Evolutionary conservation across 2,888 invertebrate genomes (phyloP).

Genomic region (Gastrophysa polygoni): DNA sequence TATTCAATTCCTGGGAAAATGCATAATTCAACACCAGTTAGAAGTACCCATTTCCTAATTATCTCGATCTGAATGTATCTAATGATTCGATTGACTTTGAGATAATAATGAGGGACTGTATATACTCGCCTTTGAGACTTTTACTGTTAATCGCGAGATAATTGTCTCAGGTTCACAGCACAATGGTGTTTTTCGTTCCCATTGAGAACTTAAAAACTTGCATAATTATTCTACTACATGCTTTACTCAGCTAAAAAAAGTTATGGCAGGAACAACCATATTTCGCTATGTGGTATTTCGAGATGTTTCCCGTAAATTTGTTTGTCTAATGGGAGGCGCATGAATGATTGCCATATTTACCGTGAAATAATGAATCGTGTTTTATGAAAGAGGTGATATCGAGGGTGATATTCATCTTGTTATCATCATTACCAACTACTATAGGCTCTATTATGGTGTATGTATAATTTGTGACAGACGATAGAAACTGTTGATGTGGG

Average conservation of each 20-base stretch:
- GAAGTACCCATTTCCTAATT: neutral
- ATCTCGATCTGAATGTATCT: too few species aligned
- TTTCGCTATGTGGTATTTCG: neutral
- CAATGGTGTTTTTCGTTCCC: constrained; percentile 2
- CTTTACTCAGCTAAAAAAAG: constrained; percentile 1
- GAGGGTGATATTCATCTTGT: too few species aligned
- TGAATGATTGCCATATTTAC: too few species aligned
- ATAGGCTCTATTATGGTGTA: too few species aligned
- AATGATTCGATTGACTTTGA: neutral
- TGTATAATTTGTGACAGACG: too few species aligned
- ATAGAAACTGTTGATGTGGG: too few species aligned
- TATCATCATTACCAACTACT: too few species aligned
- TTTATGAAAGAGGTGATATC: too few species aligned
- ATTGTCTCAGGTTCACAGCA: constrained; percentile 8
- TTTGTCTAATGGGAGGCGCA: neutral
- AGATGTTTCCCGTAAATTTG: neutral
- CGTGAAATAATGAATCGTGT: too few species aligned
- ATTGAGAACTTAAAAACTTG: neutral
- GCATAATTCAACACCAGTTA: neutral
- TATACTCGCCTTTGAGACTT: neutral
- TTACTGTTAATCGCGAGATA: neutral
- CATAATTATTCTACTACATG: neutral
- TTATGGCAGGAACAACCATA: constrained; percentile 3
- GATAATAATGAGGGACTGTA: neutral
- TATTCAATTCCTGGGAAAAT: neutral